Evolutionary conservation across 2,113 vertebrate species (phyloP).

Genomic region (Haplochromis vanheusdeni): DNA sequence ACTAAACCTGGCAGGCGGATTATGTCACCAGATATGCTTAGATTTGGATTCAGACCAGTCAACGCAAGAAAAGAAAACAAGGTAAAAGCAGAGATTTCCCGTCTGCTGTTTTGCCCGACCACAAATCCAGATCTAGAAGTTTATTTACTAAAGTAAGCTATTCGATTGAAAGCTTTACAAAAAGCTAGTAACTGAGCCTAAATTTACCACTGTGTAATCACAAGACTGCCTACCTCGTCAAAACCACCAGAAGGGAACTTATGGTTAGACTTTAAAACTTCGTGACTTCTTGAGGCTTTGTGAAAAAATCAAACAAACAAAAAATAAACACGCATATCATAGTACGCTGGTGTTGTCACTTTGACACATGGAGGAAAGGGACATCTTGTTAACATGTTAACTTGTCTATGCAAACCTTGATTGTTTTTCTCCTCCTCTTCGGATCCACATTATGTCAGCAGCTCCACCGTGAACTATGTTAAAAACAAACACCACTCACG

Average conservation of each 20-base stretch:
- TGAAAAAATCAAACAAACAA: neutral
- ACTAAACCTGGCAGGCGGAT: neutral
- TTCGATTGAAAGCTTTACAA: neutral
- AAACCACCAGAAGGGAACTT: neutral
- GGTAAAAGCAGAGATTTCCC: neutral
- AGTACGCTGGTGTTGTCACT: neutral
- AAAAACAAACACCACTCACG: accelerated
- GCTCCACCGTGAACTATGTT: neutral
- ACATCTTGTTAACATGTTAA: neutral
- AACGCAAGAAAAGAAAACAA: neutral
- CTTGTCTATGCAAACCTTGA: neutral
- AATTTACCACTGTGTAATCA: neutral
- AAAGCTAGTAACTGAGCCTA: neutral
- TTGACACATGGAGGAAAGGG: neutral
- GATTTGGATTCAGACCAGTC: neutral
- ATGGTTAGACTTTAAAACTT: neutral
- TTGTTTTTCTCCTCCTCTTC: neutral
- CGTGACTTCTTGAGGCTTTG: neutral
- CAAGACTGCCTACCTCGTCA: neutral
- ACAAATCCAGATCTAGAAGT: neutral
- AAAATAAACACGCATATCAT: neutral
- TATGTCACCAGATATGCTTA: neutral
- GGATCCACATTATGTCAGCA: neutral
- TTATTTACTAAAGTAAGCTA: neutral
- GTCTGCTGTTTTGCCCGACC: neutral